These are phyloP conservation scores for Lordiphosa clarofinis DNA, from an alignment of 1,140 invertebrate genomes.

Conservation along the genomic window DNA sequence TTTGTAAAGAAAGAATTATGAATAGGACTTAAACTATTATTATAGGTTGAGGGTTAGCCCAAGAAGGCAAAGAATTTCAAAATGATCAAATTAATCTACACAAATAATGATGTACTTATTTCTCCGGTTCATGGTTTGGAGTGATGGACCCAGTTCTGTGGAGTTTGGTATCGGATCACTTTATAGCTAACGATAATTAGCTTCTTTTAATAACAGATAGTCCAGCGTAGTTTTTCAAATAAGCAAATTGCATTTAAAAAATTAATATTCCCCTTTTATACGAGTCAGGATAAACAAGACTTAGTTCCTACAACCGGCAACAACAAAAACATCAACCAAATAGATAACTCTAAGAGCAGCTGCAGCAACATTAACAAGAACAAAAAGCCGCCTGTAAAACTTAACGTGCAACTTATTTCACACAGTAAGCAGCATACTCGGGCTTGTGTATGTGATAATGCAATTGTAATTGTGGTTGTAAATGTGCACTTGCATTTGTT, in stretches of 20 bases:
- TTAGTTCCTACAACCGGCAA: slow-evolving; percentile 7
- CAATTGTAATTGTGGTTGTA: slow-evolving; percentile 61
- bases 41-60: too few species aligned
- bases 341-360: slow-evolving; percentile 1
- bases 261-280: slow-evolving; percentile 6
- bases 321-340: slow-evolving; percentile 14
- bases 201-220: too few species aligned
- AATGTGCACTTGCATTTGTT: slow-evolving; percentile 51
- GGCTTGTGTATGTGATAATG: slow-evolving; percentile 11
- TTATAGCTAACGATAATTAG: too few species aligned
- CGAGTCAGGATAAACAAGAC: slow-evolving; percentile 6
- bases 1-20: too few species aligned
- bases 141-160: too few species aligned
- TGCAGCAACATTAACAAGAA: slow-evolving; percentile 28
- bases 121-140: too few species aligned
- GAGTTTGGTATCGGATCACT: too few species aligned
- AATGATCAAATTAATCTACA: too few species aligned
- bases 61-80: too few species aligned
- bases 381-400: slow-evolving; percentile 36
- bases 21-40: too few species aligned
- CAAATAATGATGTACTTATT: too few species aligned
- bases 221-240: too few species aligned
- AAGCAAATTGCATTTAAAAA: not conserved
- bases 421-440: slow-evolving; percentile 1
- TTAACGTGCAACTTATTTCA: slow-evolving; percentile 33